Evolutionary conservation across 2,797 vertebrate genomes (phyloP), one percentile per base, ranked within the genome.

Genomic region (Corythornis leucogaster): DNA sequence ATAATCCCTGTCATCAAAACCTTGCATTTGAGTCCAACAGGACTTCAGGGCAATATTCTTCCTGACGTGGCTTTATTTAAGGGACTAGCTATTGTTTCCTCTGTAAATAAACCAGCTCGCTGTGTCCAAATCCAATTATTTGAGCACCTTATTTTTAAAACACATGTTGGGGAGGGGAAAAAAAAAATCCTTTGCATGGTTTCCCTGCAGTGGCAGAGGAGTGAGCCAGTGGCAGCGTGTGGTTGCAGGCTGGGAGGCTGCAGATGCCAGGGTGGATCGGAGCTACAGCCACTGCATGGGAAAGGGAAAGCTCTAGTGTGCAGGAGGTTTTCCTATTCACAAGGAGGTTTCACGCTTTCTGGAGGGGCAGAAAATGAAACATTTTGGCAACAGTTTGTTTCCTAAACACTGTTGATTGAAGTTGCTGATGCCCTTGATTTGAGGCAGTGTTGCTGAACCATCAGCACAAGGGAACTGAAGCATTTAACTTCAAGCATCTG

Each of bases 351-450:
- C 14, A 8, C 33, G 3, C 81, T 81, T 81, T 62, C 30, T 28
- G 51, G 73, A 86, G 59, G 28, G 73, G 43, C 68, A 85, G 68
- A 74, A 90, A 77, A 24, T 26, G 40, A n/a, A 63, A 63, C 59
- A 12, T 70, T 81, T 76, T 63, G 26, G 58, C 74, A 88, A 9
- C 50, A 28, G 11, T 85, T 96, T 90, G 31, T 25, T 50, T 78
- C 3, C 1, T 63, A 63, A 43, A 38, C 20, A 9, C 50, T 54
- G 4, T 33, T 81, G 18, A 5, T 2, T 40, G 75, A 58, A 28
- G 64, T 6, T 64, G 57, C 58, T 71, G 74, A 86, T 81, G 70
- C 43, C 5, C 54, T 93, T 53, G 35, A 22, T 93, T 79, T 51
- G 76, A 53, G 54, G 15, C 7, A 11, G 28, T 20, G 55, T 43